Evolutionary conservation across 2,888 invertebrate species (phyloP).

Genomic region (Nomada ferruginata): DNA sequence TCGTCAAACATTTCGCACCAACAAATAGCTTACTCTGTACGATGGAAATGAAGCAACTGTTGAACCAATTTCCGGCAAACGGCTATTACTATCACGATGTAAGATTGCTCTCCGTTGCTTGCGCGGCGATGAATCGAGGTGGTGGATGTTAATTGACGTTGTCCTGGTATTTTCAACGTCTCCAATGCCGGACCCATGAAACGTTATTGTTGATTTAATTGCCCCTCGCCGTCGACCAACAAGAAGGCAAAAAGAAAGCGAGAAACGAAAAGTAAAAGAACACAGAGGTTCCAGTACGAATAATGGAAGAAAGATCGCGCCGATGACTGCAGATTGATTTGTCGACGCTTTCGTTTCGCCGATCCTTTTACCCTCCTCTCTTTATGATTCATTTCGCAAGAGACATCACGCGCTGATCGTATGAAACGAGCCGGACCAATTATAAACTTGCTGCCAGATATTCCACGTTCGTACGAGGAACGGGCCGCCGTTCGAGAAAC

Average conservation of each 20-base stretch:
- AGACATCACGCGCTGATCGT: slow-evolving; percentile 31
- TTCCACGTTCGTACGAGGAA: slow-evolving; percentile 52
- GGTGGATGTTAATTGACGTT: slow-evolving; percentile 54
- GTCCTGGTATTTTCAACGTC: slow-evolving; percentile 52
- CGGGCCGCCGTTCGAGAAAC: slow-evolving; percentile 41
- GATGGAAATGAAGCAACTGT: too few species aligned
- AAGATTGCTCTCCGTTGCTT: slow-evolving; percentile 34
- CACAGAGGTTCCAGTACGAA: slow-evolving; percentile 2
- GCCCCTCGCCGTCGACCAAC: slow-evolving; percentile 24
- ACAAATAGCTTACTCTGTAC: too few species aligned
- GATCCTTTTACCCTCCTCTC: slow-evolving; percentile 43
- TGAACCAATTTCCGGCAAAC: background rate
- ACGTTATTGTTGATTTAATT: slow-evolving; percentile 67
- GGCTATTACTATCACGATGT: background rate
- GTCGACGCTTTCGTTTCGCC: slow-evolving; percentile 37
- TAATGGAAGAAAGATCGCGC: slow-evolving; percentile 50
- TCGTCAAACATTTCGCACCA: background rate
- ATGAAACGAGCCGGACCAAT: slow-evolving; percentile 28
- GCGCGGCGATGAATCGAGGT: slow-evolving; percentile 51
- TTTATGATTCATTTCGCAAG: slow-evolving; percentile 55
- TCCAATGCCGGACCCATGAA: slow-evolving; percentile 52
- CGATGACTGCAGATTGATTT: slow-evolving; percentile 47
- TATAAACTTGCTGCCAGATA: slow-evolving; percentile 35
- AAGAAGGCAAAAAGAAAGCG: too few species aligned
- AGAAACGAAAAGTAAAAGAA: background rate